A percentile compares a stretch with the other conserved stretches of the same genome.
These are phyloP conservation scores for Pristionchus entomophagus DNA, from an alignment of 2,888 invertebrate species.

Conservation along the genomic window DNA sequence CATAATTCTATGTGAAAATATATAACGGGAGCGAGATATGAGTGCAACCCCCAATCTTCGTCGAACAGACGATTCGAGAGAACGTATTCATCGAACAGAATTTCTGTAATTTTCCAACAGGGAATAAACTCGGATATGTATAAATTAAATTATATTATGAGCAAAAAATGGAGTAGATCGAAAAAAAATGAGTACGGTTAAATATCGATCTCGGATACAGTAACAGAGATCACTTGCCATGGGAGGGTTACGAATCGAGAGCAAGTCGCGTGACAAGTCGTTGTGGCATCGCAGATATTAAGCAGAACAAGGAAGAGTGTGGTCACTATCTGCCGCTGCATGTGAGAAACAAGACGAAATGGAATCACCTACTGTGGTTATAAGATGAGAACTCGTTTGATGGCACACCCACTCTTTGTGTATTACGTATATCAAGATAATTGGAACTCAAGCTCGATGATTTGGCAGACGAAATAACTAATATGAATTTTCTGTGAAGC, in stretches of 20 bases:
- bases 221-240: too few relatives aligned
- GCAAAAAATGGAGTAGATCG: too few relatives aligned
- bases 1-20: too few relatives aligned
- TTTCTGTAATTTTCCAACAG: too few relatives aligned
- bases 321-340: neutral
- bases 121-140: too few relatives aligned
- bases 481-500: neutral
- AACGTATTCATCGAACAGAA: too few relatives aligned
- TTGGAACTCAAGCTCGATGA: neutral
- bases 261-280: constrained; percentile 22
- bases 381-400: constrained; percentile 12
- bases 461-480: neutral
- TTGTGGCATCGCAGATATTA: neutral
- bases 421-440: neutral
- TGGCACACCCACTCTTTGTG: constrained; percentile 5
- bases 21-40: too few relatives aligned
- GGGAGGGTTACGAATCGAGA: constrained; percentile 15
- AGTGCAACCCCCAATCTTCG: too few relatives aligned
- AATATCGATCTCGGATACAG: too few relatives aligned
- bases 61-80: too few relatives aligned
- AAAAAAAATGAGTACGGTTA: too few relatives aligned
- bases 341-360: constrained; percentile 21
- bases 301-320: neutral
- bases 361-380: constrained; percentile 2
- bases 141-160: too few relatives aligned